Conservation (phyloP, 2,797 vertebrate species). For the Melanogrammus aeglefinus region DNA sequence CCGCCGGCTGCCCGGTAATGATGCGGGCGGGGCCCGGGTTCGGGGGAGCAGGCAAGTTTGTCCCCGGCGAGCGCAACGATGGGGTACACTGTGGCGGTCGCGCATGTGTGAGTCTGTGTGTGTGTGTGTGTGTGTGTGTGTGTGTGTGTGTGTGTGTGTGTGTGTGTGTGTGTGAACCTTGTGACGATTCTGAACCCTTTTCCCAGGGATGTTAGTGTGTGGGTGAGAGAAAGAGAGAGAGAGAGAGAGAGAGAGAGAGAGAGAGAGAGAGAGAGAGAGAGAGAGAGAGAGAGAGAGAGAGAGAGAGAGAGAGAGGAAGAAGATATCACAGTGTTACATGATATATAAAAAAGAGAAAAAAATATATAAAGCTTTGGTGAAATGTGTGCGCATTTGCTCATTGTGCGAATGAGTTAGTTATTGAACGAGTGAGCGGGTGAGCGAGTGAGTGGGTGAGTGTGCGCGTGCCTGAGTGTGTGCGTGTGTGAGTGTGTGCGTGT, state of each 20-base stretch:
- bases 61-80: neutral
- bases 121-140: conserved; percentile 9
- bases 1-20: conserved; percentile 76
- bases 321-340: neutral
- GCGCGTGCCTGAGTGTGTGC: no score
- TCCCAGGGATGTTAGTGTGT: no score
- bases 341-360: neutral
- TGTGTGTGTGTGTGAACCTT: conserved; percentile 1
- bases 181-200: neutral
- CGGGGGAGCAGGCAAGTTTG: neutral
- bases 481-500: no score
- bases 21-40: conserved; percentile 62
- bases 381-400: conserved; percentile 8
- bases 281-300: neutral
- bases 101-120: conserved; percentile 12
- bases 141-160: neutral
- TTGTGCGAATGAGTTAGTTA: no score
- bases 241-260: no score
- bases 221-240: no score
- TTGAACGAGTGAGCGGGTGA: no score
- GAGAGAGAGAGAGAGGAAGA: neutral
- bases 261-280: no score
- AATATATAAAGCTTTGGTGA: neutral
- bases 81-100: neutral
- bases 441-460: neutral